Conservation (phyloP, 2,888 invertebrate genomes). For the Drosophila multiciliata region DNA sequence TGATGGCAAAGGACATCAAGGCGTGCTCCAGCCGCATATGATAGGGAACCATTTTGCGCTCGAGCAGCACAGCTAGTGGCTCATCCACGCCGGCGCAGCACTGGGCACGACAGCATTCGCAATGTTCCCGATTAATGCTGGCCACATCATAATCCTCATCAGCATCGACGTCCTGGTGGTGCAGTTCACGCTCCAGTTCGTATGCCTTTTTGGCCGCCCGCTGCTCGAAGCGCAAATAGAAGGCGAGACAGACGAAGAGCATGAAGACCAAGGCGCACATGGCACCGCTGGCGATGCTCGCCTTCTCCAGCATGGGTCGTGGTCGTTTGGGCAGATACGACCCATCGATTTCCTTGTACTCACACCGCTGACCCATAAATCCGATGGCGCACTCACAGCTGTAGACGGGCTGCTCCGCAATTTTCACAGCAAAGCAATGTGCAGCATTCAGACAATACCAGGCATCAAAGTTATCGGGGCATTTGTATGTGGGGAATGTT, state of each 20-base stretch:
- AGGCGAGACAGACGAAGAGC: slow-evolving; percentile 87
- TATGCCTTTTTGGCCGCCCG: slow-evolving; percentile 72
- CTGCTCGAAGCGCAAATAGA: slow-evolving; percentile 87
- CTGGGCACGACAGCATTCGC: slow-evolving; percentile 64
- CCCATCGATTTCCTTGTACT: slow-evolving; percentile 98
- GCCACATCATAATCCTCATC: slow-evolving; percentile 18
- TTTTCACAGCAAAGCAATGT: slow-evolving; percentile 97
- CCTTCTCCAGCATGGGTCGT: slow-evolving; percentile 91
- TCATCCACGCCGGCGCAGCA: slow-evolving; percentile 60
- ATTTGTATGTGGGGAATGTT: slow-evolving; percentile 97
- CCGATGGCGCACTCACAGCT: slow-evolving; percentile 98
- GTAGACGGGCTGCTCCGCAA: slow-evolving; percentile 95
- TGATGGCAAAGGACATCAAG: slow-evolving; percentile 74
- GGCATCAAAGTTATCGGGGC: slow-evolving; percentile 95
- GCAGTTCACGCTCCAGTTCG: slow-evolving; percentile 59
- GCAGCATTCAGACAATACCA: slow-evolving; percentile 98
- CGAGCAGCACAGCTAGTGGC: slow-evolving; percentile 39
- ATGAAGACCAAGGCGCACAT: slow-evolving; percentile 88
- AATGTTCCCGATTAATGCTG: slow-evolving; percentile 47
- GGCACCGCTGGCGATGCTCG: slow-evolving; percentile 92
- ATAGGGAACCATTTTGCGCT: slow-evolving; percentile 62
- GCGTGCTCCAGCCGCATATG: slow-evolving; percentile 74
- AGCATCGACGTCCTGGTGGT: slow-evolving; percentile 32
- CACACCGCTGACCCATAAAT: slow-evolving; percentile 97
- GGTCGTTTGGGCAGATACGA: slow-evolving; percentile 92